Evolutionary conservation across 2,888 invertebrate genomes (phyloP).

Genomic region (Andrena haemorrhoa): DNA sequence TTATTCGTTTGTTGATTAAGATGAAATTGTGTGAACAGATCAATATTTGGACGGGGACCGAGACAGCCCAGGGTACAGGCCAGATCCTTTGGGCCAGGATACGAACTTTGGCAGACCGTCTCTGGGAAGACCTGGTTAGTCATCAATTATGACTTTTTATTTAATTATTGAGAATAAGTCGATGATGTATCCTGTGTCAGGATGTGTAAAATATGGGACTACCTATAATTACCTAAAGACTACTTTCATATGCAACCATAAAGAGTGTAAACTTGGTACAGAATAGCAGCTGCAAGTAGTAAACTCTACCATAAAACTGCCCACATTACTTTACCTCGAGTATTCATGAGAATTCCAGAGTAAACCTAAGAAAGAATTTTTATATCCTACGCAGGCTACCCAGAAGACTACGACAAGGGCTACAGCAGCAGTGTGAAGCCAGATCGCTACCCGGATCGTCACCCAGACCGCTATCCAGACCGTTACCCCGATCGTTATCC

Average conservation of each 20-base stretch:
- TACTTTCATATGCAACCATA: no score
- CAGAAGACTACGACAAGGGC: constrained; percentile 57
- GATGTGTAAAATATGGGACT: no score
- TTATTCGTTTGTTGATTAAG: neutral
- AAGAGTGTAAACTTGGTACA: no score
- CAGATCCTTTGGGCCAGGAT: constrained; percentile 85
- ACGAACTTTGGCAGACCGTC: constrained; percentile 85
- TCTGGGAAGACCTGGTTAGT: constrained; percentile 81
- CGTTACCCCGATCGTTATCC: constrained; percentile 70
- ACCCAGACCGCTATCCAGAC: constrained; percentile 71
- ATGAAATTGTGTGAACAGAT: constrained; percentile 74
- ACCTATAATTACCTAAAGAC: no score
- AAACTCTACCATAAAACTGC: no score
- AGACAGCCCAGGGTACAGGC: constrained; percentile 82
- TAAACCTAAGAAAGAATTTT: neutral
- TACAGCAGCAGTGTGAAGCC: constrained; percentile 52
- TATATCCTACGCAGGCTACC: constrained; percentile 64
- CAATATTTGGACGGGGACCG: constrained; percentile 84
- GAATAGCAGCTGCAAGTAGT: no score
- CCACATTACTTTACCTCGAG: no score
- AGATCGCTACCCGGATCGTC: constrained; percentile 72
- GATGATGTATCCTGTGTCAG: no score
- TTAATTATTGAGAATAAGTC: no score
- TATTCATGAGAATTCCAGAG: no score
- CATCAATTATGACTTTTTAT: neutral